phyloP scores from a whole-genome alignment of 2,888 invertebrate species.

The Seladonia tumulorum region DNA sequence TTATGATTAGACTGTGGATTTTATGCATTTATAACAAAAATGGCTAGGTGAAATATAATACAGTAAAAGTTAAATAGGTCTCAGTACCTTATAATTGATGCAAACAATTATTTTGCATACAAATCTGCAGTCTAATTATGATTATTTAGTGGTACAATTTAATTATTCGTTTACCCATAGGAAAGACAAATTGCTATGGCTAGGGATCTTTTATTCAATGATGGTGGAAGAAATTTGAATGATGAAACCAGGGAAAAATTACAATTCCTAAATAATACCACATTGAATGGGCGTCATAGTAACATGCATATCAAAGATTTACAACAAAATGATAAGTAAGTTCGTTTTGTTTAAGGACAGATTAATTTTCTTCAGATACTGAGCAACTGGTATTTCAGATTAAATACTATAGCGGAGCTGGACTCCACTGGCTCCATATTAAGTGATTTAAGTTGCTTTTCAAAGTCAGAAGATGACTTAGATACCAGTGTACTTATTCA shows the following conservation, averaged over 20 bases:
- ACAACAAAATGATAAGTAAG: conserved; percentile 80
- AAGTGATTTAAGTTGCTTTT: conserved; percentile 91
- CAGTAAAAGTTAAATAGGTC: too few species aligned
- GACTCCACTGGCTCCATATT: conserved; percentile 93
- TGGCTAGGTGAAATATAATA: neutral
- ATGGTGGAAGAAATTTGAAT: conserved; percentile 89
- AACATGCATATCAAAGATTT: conserved; percentile 76
- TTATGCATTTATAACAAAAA: neutral
- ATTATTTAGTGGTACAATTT: neutral
- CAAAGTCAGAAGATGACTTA: conserved; percentile 93
- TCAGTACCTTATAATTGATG: neutral
- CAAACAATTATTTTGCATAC: neutral
- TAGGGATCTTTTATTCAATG: conserved; percentile 90
- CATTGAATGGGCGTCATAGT: conserved; percentile 85
- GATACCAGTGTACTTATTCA: conserved; percentile 84
- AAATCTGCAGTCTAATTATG: neutral
- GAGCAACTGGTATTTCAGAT: conserved; percentile 76
- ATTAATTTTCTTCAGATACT: neutral
- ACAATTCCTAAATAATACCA: conserved; percentile 89
- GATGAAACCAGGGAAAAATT: conserved; percentile 93
- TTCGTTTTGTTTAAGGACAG: neutral
- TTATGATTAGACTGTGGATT: neutral
- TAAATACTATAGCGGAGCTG: conserved; percentile 89
- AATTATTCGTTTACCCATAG: conserved; percentile 81
- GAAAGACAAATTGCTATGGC: conserved; percentile 90